Base-by-base conservation (phyloP, 2,797 vertebrate species). In the Sebastes variabilis region DNA sequence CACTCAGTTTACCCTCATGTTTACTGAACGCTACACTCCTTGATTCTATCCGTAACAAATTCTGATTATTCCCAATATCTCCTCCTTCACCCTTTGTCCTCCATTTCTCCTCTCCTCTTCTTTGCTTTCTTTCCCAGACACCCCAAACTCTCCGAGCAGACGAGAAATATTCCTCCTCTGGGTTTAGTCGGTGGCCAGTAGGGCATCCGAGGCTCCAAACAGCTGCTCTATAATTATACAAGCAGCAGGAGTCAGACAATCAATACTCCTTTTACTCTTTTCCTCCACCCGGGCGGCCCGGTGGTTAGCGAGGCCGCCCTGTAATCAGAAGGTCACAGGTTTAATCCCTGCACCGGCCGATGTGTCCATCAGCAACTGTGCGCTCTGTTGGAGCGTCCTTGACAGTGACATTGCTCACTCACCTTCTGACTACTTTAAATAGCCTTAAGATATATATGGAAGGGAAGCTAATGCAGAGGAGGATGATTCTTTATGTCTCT, bases 161-260 rank as follows among this genome's bases (percentile, higher is more conserved):
- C 78, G 83, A 87, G 71, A 75, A 42, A 72, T 85, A 64, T 66
- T 87, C 27, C 70, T 82, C 78, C 74, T 81, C 73, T 58, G 84
- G 81, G 82, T 88, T 84, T 67, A 79, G 77, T 80, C 32, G 5
- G 65, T 81, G 75, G 68, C 81, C 73, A 84, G 32, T 27, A 18
- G 78, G 68, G 69, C 78, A 77, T 83, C 72, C 42, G 58, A 77
- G 86, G 73, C 79, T 77, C 89, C 77, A 79, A 84, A 82, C 89
- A 89, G 87, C 90, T 93, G 90, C 77, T 85, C 71, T 81, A 83
- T 92, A 89, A 92, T 91, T 90, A 87, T 79, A 85, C 77, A 82
- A 79, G 85, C 87, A 81, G 89, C 88, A 71, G 80, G 87, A 86
- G 77, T 80, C 70, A 70, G 72, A 56, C 88, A 62, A 87, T 93